phyloP scores from a whole-genome alignment of 1,140 invertebrate species.

The Drosophila sp. region DNA sequence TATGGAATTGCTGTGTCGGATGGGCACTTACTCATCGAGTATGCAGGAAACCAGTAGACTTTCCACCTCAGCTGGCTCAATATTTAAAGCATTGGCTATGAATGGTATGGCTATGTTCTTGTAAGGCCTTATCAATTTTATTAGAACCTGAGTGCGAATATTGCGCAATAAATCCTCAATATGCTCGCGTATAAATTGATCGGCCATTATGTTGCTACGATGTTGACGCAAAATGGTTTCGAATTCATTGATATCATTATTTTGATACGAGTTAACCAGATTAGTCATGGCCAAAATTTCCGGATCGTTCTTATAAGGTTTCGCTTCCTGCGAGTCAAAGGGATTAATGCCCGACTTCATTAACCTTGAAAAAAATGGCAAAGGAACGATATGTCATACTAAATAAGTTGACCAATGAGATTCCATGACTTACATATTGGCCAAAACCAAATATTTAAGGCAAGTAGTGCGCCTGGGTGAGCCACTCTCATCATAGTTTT shows the following conservation, averaged over 20 bases:
- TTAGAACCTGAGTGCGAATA: constrained; percentile 98
- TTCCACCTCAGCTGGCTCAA: constrained; percentile 97
- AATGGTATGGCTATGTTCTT: constrained; percentile 99
- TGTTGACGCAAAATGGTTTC: constrained; percentile 98
- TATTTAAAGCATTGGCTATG: constrained; percentile 98
- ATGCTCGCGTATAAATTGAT: constrained; percentile 99
- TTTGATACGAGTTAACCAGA: constrained; percentile 98
- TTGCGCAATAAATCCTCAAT: constrained; percentile 99
- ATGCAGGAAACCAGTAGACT: constrained; percentile 99
- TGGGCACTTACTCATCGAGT: constrained; percentile 91
- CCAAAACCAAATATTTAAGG: constrained; percentile 98
- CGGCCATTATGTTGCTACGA: constrained; percentile 98
- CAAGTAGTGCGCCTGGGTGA: constrained; percentile 98
- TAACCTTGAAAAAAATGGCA: constrained; percentile 86
- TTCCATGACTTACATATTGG: constrained; percentile 91
- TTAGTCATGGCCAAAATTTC: constrained; percentile 99
- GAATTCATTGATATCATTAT: constrained; percentile 99
- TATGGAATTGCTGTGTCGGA: background rate
- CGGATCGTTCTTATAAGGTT: constrained; percentile 99
- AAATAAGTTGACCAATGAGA: accelerated
- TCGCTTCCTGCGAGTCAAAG: constrained; percentile 99
- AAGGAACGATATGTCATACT: background rate
- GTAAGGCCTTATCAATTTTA: constrained; percentile 99
- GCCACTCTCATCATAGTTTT: constrained; percentile 99
- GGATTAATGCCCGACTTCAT: constrained; percentile 99